Base-by-base conservation (phyloP, 2,113 vertebrate genomes). In the Labeo catla region DNA sequence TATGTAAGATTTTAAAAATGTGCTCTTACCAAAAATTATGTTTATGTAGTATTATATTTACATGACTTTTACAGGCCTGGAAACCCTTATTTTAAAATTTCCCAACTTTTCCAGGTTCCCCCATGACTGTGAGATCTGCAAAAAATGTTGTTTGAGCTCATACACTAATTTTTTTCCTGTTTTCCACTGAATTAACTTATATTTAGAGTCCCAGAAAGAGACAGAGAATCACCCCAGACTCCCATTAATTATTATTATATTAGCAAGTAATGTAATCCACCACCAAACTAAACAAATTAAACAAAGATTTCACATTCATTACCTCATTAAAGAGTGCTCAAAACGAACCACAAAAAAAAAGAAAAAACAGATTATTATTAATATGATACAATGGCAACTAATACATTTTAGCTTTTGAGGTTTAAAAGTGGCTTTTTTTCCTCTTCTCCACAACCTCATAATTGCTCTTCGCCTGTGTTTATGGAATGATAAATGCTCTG, bases 381-480 rank as follows among this genome's bases (percentile, higher is more conserved):
- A 43, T 52, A 10, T 0, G 9, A 4, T 39, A 23, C 8, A 50
- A 84, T 21, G 59, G 47, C 47, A 21, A 8, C 6, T 47, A 68
- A 79, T 79, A 34, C 12, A 76, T 76, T 76, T 76, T 2, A 79
- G 52, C 16, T 59, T 79, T n/a, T 79, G 52, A 9, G 36, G n/a
- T 59, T 72, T 16, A 54, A 81, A 73, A 34, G 3, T 34, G 19
- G 19, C 19, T 47, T 59, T 50, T 21, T 61, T 4, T 21, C 50
- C 50, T 28, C n/a, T 43, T 81, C 50, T 81, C 52, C 36, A 49
- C 36, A 34, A 66, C n/a, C 36, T 78, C 50, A 80, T 72, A 73
- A 86, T 72, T 52, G 61, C n/a, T 50, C 63, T 72, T 86, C 50
- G 43, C 8, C 16, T 79, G 49, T 57, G 47, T 70, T 59, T 54